Conservation (phyloP, 2,113 vertebrate genomes). For the Psilopsiagon aurifrons region DNA sequence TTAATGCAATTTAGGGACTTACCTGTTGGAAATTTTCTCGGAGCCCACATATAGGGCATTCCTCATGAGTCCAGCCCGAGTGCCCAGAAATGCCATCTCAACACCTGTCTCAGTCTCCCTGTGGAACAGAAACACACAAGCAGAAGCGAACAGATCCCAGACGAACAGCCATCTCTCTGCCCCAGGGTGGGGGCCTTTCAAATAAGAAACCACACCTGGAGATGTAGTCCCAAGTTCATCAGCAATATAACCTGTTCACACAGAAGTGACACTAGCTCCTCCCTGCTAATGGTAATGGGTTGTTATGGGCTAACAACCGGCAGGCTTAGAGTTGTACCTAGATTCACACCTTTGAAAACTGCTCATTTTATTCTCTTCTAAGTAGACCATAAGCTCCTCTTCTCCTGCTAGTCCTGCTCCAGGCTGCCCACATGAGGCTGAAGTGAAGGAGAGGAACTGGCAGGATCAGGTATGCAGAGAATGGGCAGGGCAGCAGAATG, state of each 20-base stretch:
- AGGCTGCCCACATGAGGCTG: background rate
- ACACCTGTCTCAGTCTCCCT: constrained; percentile 79
- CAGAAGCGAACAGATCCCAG: background rate
- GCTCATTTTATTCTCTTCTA: background rate
- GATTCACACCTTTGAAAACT: background rate
- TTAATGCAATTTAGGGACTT: constrained; percentile 48
- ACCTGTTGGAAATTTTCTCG: constrained; percentile 87
- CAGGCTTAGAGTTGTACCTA: background rate
- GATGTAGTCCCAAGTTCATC: background rate
- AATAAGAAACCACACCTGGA: background rate
- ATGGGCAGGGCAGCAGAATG: background rate
- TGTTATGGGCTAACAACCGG: background rate
- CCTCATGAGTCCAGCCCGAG: constrained; percentile 89
- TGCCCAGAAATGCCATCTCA: constrained; percentile 91
- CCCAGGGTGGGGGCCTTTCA: background rate
- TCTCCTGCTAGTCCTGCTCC: background rate
- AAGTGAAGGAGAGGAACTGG: background rate
- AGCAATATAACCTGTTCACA: background rate
- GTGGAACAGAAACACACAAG: background rate
- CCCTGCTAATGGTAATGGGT: background rate
- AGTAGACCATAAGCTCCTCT: background rate
- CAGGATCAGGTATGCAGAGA: background rate
- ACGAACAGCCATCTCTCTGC: background rate
- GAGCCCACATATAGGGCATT: constrained; percentile 82
- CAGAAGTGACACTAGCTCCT: background rate